These are phyloP conservation scores for Xanthorhoe designata DNA, from an alignment of 2,888 invertebrate species.

Conservation along the genomic window DNA sequence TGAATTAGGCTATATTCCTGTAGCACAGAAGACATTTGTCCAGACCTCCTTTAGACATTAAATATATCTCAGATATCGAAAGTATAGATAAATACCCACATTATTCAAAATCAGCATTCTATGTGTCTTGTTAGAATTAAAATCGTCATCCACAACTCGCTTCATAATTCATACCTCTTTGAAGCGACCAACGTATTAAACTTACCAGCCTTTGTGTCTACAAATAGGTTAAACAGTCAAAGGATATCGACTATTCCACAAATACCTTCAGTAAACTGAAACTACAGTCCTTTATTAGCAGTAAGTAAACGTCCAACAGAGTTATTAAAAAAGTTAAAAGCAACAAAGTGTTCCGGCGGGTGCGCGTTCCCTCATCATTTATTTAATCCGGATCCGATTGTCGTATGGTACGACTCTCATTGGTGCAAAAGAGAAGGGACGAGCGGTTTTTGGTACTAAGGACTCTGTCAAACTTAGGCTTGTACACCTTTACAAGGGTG, in stretches of 20 bases:
- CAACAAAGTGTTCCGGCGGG: constrained; percentile 54
- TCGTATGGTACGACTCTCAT: constrained; percentile 61
- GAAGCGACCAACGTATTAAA: background rate
- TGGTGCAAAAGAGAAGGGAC: background rate
- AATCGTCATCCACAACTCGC: background rate
- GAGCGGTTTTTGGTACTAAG: background rate
- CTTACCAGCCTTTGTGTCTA: background rate
- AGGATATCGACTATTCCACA: background rate
- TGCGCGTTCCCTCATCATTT: constrained; percentile 78
- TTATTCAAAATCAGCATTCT: too few species aligned
- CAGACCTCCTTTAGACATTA: too few species aligned
- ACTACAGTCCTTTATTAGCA: constrained; percentile 8
- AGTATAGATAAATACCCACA: too few species aligned
- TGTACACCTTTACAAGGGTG: background rate
- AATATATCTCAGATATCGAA: too few species aligned
- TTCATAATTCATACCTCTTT: background rate
- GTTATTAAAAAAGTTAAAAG: constrained; percentile 69
- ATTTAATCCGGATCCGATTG: constrained; percentile 81
- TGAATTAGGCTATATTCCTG: too few species aligned
- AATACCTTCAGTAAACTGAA: background rate
- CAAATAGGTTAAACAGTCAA: background rate
- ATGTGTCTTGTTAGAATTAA: too few species aligned
- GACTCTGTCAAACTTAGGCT: background rate
- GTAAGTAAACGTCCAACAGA: constrained; percentile 33
- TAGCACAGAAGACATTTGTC: too few species aligned